phyloP scores from a whole-genome alignment of 2,888 invertebrate species.

The Hirtodrosophila alboralis region DNA sequence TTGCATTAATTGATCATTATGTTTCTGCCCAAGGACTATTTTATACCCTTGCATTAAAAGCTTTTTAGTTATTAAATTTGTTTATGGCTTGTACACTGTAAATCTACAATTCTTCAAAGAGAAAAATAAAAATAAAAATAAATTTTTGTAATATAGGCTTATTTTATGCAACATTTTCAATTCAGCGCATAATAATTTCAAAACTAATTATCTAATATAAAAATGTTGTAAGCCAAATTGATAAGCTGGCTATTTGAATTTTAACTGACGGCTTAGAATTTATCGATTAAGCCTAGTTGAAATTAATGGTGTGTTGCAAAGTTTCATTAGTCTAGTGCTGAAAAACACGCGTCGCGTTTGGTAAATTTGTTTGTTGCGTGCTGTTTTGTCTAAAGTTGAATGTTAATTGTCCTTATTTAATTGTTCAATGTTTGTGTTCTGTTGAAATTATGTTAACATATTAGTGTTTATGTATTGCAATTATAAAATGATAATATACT shows the following conservation, averaged over 20 bases:
- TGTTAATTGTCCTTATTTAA: constrained; percentile 17
- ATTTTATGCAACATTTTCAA: too few species aligned
- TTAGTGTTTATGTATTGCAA: constrained; percentile 6
- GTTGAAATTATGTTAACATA: constrained; percentile 39
- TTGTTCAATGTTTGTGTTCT: constrained; percentile 12
- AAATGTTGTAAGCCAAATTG: too few species aligned
- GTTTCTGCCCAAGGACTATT: too few species aligned
- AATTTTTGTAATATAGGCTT: too few species aligned
- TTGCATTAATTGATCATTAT: too few species aligned
- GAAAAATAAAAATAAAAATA: too few species aligned
- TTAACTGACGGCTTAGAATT: constrained; percentile 18
- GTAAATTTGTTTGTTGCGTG: constrained; percentile 58
- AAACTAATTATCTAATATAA: too few species aligned
- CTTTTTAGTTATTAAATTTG: too few species aligned
- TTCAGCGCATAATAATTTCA: too few species aligned
- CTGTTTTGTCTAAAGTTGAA: constrained; percentile 25
- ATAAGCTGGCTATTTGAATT: constrained; percentile 21
- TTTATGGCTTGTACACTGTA: too few species aligned
- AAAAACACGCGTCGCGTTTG: constrained; percentile 23
- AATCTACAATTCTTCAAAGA: too few species aligned
- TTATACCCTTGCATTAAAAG: too few species aligned
- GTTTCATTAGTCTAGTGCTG: constrained; percentile 23
- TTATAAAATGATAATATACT: constrained; percentile 41
- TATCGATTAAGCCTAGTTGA: constrained; percentile 31
- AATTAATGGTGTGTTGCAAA: constrained; percentile 28